A percentile compares a stretch with the other conserved stretches of the same genome.
Evolutionary conservation across 1,140 invertebrate species (phyloP).

Genomic region (Cecropterus lyciades): DNA sequence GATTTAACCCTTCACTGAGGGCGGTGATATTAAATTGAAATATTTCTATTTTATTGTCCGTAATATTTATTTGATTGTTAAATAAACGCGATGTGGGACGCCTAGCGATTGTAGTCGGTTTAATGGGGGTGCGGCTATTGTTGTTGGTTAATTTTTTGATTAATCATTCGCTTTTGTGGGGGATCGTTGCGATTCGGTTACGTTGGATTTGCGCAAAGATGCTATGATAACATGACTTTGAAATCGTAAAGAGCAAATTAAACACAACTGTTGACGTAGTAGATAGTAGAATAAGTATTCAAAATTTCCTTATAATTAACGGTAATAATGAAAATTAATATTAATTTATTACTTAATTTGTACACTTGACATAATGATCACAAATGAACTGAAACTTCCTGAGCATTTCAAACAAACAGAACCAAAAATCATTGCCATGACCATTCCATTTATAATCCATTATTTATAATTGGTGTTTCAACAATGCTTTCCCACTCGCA

Average conservation of each 20-base stretch:
- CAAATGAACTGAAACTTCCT: no score
- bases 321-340: no score
- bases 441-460: constrained; percentile 14
- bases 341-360: no score
- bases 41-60: constrained; percentile 83
- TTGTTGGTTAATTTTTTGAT: constrained; percentile 83
- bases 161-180: constrained; percentile 75
- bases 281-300: no score
- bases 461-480: constrained; percentile 21
- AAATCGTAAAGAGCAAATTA: background rate
- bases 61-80: constrained; percentile 85
- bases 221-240: constrained; percentile 13
- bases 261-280: no score
- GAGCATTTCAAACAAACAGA: background rate
- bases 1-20: constrained; percentile 76
- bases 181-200: constrained; percentile 61
- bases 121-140: constrained; percentile 73
- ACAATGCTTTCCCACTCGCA: constrained; percentile 17
- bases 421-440: constrained; percentile 2
- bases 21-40: constrained; percentile 82
- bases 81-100: constrained; percentile 82
- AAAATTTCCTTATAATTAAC: no score
- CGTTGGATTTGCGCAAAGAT: constrained; percentile 55
- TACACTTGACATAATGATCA: no score
- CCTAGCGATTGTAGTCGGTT: constrained; percentile 71